Conservation (phyloP, 2,797 vertebrate genomes). For the Molossus alvarezi region DNA sequence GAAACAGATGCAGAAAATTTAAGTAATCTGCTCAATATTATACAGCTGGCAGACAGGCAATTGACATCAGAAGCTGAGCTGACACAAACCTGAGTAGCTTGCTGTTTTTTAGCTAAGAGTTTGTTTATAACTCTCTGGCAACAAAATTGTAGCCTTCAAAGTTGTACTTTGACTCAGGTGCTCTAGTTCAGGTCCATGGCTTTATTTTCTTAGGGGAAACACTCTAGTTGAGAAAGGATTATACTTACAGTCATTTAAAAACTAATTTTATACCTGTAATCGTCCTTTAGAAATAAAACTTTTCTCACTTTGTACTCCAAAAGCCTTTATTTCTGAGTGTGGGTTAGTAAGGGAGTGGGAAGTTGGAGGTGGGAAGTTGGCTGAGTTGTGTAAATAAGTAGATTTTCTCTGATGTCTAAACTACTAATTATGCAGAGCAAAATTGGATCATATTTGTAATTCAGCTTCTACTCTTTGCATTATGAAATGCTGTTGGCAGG, state of each 20-base stretch:
- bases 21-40: neutral
- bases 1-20: neutral
- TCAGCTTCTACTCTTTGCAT: conserved; percentile 63
- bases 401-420: conserved; percentile 77
- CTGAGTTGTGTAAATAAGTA: conserved; percentile 78
- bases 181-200: neutral
- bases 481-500: conserved; percentile 74
- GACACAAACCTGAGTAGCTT: neutral
- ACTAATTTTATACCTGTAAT: conserved; percentile 54
- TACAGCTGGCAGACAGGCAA: neutral
- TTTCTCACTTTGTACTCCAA: conserved; percentile 58
- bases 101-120: conserved; percentile 10
- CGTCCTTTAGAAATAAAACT: conserved; percentile 58
- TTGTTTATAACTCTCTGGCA: neutral
- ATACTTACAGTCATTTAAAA: conserved; percentile 69
- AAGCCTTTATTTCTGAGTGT: conserved; percentile 62
- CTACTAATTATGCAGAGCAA: conserved; percentile 75
- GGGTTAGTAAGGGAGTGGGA: neutral
- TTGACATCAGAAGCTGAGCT: neutral
- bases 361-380: conserved; percentile 36
- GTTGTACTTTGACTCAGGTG: neutral
- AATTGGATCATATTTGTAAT: conserved; percentile 74
- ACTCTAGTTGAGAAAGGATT: neutral
- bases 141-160: neutral
- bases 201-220: conserved; percentile 64